Base-by-base conservation (phyloP, 2,797 vertebrate species). In the Buceros bicornis region DNA sequence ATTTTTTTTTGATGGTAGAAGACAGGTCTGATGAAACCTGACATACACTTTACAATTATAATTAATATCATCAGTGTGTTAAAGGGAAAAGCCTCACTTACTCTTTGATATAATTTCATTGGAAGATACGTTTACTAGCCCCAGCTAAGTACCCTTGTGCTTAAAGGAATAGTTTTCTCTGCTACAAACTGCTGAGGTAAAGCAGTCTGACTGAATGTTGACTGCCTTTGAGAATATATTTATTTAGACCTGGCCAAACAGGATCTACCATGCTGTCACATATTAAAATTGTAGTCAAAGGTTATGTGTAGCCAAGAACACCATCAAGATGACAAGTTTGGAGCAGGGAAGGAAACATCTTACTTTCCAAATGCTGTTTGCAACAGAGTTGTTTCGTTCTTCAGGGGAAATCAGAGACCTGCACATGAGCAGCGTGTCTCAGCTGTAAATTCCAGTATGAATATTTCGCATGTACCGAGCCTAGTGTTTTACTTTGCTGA, bases 1-100 rank as follows among this genome's bases (percentile, higher is more conserved):
- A 53, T 62, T 79, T 94, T 85, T 91, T 37, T 48, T 90, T 92
- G 90, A 82, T 84, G 80, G 82, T 24, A 33, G 78, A 89, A 92
- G 93, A 84, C 90, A 70, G 77, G 66, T 40, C 89, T 93, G 93
- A 95, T 88, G 93, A 53, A 95, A 93, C 48, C 70, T 90, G 89
- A 66, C 70, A 2, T 43, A 29, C 42, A 48, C 78, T 62, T 87
- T 95, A 81, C 67, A 93, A 28, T 86, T 76, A 48, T 84, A 95
- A 95, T 71, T 90, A 91, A 87, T 54, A 74, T 79, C 66, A 89
- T 53, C 51, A 43, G 57, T 40, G 50, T 28, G 50, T 43, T 62
- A 73, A 78, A 88, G 43, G 73, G n/a, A 76, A 54, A 94, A 89
- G 4, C 21, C 31, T 82, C 53, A 5, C 25, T 25, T 31, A 19